Base-by-base conservation (phyloP, 1,140 invertebrate genomes). In the Hycleus phaleratus region DNA sequence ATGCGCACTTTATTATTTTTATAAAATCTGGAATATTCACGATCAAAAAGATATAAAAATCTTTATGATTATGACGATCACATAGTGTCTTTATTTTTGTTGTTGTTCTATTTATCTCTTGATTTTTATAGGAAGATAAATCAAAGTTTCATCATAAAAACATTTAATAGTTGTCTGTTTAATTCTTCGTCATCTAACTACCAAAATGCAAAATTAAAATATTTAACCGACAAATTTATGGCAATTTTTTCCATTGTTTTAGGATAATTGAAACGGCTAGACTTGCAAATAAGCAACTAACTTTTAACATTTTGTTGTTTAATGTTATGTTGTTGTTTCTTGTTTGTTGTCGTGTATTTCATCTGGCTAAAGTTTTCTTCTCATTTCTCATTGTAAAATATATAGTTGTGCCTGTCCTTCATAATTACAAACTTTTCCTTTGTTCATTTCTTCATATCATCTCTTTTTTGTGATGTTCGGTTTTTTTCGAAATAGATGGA, bases 1-100 rank as follows among this genome's bases (percentile, higher is more conserved):
- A 58, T 58, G 56, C 52, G 49, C 44, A 52, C 49, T 58, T 58
- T 58, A 58, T 58, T 58, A 58, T 58, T 58, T 18, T 58, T 52
- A 58, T 52, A 58, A 58, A 50, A 52, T 42, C 44, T 4, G 49
- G 49, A 45, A 47, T 9, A 39, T 58, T 46, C 32, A 32, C 56
- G 56, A 58, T 58, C 56, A 58, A 58, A 58, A 58, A 58, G 49
- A 47, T 48, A 58, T 58, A 58, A 58, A 32, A 58, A 58, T 44
- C 24, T 49, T 58, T 58, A 58, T 48, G 42, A 46, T 32, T 49
- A 47, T 18, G 38, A 42, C 49, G 39, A 58, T 45, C 56, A 18
- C 18, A 12, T 18, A 53, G 56, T 53, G 51, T 53, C 51, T 53
- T 52, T 32, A 7, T 32, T 4, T 32, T 32, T 32, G 40, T 50